Conservation (phyloP, 1,140 invertebrate genomes). For the Patella vulgata region DNA sequence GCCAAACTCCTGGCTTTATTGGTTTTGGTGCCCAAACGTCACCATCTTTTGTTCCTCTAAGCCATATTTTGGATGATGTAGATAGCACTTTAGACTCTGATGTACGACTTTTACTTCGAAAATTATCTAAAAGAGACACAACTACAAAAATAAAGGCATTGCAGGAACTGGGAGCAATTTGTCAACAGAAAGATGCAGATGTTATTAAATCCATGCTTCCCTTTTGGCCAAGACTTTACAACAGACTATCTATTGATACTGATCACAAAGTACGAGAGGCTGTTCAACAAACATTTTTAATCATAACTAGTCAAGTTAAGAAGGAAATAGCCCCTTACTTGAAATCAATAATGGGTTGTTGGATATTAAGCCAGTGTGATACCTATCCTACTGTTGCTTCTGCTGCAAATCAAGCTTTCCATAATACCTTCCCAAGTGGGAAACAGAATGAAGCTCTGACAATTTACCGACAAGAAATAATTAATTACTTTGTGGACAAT, state of each 20-base stretch:
- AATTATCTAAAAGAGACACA: slow-evolving; percentile 84
- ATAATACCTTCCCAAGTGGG: slow-evolving; percentile 76
- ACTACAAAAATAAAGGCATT: slow-evolving; percentile 88
- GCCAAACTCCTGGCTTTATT: slow-evolving; percentile 71
- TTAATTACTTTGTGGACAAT: slow-evolving; percentile 78
- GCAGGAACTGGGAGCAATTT: slow-evolving; percentile 79
- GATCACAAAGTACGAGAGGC: slow-evolving; percentile 84
- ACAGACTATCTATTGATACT: slow-evolving; percentile 77
- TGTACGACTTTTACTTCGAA: slow-evolving; percentile 67
- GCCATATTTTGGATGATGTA: slow-evolving; percentile 57
- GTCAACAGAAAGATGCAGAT: slow-evolving; percentile 71
- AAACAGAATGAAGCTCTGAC: slow-evolving; percentile 79
- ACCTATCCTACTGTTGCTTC: slow-evolving; percentile 81
- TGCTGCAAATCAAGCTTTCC: slow-evolving; percentile 76
- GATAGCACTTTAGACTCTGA: slow-evolving; percentile 65
- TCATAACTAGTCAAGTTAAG: slow-evolving; percentile 76
- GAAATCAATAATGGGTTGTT: slow-evolving; percentile 74
- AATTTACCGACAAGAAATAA: slow-evolving; percentile 81
- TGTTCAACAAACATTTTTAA: slow-evolving; percentile 71
- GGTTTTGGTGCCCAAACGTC: slow-evolving; percentile 60
- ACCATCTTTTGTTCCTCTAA: slow-evolving; percentile 72
- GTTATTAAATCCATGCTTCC: slow-evolving; percentile 75
- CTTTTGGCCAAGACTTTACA: slow-evolving; percentile 83
- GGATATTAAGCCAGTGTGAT: slow-evolving; percentile 82
- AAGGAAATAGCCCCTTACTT: slow-evolving; percentile 81